Percentiles rank a stretch among this genome's conserved stretches.
These are phyloP conservation scores for Gadopsis marmoratus DNA, from an alignment of 2,797 vertebrate genomes.

Conservation along the genomic window DNA sequence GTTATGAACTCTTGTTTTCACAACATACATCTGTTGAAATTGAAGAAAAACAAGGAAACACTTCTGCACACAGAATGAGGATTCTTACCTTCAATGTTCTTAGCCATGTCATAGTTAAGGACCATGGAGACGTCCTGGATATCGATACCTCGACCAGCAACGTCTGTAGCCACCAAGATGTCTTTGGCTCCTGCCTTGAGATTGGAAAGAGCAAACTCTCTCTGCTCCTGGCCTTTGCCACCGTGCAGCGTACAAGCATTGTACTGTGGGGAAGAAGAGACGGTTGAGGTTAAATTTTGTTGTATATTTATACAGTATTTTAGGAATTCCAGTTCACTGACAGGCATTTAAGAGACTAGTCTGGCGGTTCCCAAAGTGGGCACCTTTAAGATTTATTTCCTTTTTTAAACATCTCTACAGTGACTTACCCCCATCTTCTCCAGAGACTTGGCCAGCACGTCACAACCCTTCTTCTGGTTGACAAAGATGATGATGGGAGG, in stretches of 20 bases:
- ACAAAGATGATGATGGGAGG: conserved; percentile 99
- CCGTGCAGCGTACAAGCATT: conserved; percentile 98
- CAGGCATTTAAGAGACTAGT: not conserved
- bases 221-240: conserved; percentile 98
- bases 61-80: not conserved
- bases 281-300: not conserved
- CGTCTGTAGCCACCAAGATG: conserved; percentile 98
- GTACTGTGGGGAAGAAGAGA: conserved; percentile 85
- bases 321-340: not conserved
- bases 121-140: conserved; percentile 99
- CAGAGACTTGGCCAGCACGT: conserved; percentile 97
- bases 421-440: conserved; percentile 97
- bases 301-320: not conserved
- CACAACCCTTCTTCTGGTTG: conserved; percentile 99
- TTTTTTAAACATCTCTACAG: not conserved
- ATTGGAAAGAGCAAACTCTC: conserved; percentile 98
- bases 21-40: not conserved
- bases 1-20: not conserved
- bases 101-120: conserved; percentile 98
- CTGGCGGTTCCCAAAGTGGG: too few species aligned
- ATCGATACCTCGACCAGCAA: conserved; percentile 97
- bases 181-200: conserved; percentile 98
- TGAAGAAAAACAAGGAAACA: not conserved
- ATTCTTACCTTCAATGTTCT: conserved; percentile 95
- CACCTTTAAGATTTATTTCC: not conserved